Conservation (phyloP, 2,113 vertebrate genomes). For the Salvelinus sp. region DNA sequence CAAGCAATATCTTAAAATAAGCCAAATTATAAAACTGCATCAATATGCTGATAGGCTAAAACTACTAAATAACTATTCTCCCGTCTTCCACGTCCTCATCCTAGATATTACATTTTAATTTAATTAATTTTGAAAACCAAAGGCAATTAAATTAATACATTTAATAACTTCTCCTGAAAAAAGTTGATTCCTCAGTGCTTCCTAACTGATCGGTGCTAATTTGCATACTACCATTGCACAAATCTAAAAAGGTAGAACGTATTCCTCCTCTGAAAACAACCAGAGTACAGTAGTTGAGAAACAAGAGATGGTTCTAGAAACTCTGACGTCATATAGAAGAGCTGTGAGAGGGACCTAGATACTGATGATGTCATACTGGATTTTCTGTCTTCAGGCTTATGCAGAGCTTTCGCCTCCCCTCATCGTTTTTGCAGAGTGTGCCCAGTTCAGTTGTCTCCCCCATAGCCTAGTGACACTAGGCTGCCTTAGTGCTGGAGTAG, state of each 20-base stretch:
- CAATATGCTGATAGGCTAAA: not conserved
- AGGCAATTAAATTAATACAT: not conserved
- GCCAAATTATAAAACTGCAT: not conserved
- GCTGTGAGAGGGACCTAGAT: not conserved
- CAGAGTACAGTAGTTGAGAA: not conserved
- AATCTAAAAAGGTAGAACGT: too few species aligned
- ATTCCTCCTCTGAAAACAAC: not conserved
- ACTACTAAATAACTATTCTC: not conserved
- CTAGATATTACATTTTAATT: not conserved
- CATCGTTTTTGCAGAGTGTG: slow-evolving; percentile 11
- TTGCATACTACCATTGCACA: too few species aligned
- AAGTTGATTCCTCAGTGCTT: not conserved
- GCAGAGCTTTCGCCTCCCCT: not conserved
- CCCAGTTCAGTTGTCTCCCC: too few species aligned
- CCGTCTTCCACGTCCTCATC: not conserved
- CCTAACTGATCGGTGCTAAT: not conserved
- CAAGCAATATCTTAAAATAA: not conserved
- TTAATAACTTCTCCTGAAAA: not conserved
- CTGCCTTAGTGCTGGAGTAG: slow-evolving; percentile 14
- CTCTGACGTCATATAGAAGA: not conserved
- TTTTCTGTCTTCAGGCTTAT: slow-evolving; percentile 13
- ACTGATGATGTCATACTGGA: slow-evolving; percentile 13
- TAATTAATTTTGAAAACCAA: not conserved
- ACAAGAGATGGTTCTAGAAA: not conserved
- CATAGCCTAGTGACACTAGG: not conserved